phyloP scores from a whole-genome alignment of 2,113 vertebrate genomes.

The Crotalus helleri region DNA sequence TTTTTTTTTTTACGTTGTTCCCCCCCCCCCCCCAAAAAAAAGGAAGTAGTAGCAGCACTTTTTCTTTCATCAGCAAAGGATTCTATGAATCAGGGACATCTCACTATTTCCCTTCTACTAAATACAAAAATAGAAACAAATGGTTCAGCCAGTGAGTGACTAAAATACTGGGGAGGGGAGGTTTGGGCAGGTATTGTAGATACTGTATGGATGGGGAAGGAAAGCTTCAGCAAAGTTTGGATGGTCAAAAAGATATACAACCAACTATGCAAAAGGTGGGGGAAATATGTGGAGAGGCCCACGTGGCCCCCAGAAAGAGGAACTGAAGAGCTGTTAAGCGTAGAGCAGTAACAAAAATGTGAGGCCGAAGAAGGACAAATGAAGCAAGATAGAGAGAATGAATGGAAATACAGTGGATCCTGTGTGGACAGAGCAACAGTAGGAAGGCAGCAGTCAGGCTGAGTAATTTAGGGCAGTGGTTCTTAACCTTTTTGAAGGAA shows the following conservation, averaged over 20 bases:
- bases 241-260: not conserved
- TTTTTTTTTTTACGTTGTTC: too few species aligned
- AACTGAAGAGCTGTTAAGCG: not conserved
- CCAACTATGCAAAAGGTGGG: not conserved
- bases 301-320: not conserved
- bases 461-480: not conserved
- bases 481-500: too few species aligned
- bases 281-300: not conserved
- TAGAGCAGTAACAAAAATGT: not conserved
- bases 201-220: not conserved
- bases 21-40: too few species aligned
- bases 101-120: not conserved
- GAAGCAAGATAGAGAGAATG: not conserved
- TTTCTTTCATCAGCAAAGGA: too few species aligned
- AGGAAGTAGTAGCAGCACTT: too few species aligned
- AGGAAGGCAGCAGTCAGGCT: not conserved
- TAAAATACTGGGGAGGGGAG: not conserved
- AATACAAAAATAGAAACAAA: not conserved
- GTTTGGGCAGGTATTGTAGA: not conserved
- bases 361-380: not conserved
- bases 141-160: not conserved
- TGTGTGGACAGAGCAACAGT: not conserved
- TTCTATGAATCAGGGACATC: too few species aligned
- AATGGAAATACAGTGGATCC: not conserved
- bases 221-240: not conserved